Evolutionary conservation across 1,140 invertebrate genomes (phyloP).

Genomic region (Ericerus pela): DNA sequence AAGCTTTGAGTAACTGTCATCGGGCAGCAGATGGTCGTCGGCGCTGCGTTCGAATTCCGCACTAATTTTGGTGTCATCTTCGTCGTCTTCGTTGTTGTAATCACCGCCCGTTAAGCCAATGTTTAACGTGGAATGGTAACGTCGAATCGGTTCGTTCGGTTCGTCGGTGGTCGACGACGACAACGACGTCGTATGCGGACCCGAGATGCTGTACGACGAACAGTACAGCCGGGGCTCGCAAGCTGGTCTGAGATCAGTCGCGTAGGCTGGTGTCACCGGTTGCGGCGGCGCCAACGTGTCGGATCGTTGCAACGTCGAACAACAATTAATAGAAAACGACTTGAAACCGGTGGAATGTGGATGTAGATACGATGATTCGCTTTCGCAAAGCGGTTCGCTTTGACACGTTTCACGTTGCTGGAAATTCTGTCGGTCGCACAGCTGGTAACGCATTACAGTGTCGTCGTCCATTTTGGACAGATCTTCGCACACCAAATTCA

Average conservation of each 20-base stretch:
- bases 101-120: too few relatives aligned
- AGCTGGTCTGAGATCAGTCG: neutral
- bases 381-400: neutral
- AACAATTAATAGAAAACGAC: constrained; percentile 3
- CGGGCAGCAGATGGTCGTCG: neutral
- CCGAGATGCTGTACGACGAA: constrained; percentile 1
- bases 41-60: constrained; percentile 11
- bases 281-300: neutral
- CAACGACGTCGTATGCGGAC: neutral
- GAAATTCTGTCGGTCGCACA: neutral
- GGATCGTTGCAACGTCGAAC: neutral
- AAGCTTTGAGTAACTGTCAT: constrained; percentile 1
- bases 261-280: neutral
- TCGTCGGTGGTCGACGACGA: neutral
- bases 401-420: neutral
- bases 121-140: too few relatives aligned
- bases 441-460: constrained; percentile 18
- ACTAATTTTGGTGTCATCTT: constrained; percentile 9
- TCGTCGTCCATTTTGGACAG: constrained; percentile 42
- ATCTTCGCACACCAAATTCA: constrained; percentile 44
- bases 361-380: neutral
- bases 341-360: constrained; percentile 1
- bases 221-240: neutral
- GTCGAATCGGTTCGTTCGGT: neutral
- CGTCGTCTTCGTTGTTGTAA: too few relatives aligned